Base-by-base conservation (phyloP, 1,140 invertebrate genomes). In the Calliopsis andreniformis region DNA sequence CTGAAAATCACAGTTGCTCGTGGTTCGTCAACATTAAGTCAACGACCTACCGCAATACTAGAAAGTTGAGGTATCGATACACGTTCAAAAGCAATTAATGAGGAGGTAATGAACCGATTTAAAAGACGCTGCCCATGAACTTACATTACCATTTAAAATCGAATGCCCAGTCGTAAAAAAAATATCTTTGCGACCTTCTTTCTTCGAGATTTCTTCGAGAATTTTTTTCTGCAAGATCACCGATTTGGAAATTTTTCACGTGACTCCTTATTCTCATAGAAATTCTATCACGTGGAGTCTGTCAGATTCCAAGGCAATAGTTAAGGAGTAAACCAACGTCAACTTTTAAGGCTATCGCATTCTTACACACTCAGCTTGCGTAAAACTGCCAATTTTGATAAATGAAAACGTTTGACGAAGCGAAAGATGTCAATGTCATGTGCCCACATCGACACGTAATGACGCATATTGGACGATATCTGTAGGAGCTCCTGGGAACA, bases 31-130 rank as follows among this genome's bases (percentile, higher is more conserved):
- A 25, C 14, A 28, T 16, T 62, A 35, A 68, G 62, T 69, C 63
- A 20, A 62, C 32, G 56, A 80, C 68, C 62, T 73, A 42, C 14
- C 61, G 62, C 30, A 73, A 66, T 45, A 28, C 16, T 59, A 79
- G 56, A 79, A 79, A 80, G 69, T 75, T 20, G 10, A 39, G 20
- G 28, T 32, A 23, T 61, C 25, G 35, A 45, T n/a, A n/a, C n/a
- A 25, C 16, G 7, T 12, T 18, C 42, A 45, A n/a, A 42, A 66
- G 28, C 35, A 73, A 39, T 71, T 71, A 61, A 45, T 14, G 18
- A 18, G 10, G 4, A 10, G 8, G 2, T 63, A 53, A 73, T 45
- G 62, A 66, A 56, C 30, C n/a, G 35, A 72, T 28, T 64, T 30
- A 35, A n/a, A 30, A 32, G 7, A 30, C 3, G 23, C 3, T 6